A percentile compares a stretch with the other conserved stretches of the same genome.
Conservation (phyloP, 2,888 invertebrate genomes). For the Hyposoter dolosus region DNA sequence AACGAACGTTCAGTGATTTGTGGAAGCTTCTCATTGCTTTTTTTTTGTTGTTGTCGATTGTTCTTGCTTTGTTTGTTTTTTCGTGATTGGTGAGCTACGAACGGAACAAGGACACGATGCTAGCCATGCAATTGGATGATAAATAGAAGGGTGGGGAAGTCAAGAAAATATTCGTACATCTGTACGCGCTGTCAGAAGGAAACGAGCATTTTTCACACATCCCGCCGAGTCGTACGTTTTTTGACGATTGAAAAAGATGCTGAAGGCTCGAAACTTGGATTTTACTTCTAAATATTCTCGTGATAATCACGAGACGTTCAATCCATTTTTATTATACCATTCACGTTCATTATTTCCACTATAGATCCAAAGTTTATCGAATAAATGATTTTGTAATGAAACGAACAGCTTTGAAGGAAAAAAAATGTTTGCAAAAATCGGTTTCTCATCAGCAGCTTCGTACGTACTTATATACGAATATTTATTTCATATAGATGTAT, state of each 20-base stretch:
- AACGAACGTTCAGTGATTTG: constrained; percentile 50
- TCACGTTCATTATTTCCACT: no score
- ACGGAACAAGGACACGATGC: constrained; percentile 76
- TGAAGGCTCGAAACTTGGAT: not conserved
- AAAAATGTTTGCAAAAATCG: not conserved
- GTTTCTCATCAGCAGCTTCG: not conserved
- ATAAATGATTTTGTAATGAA: not conserved
- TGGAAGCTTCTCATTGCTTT: constrained; percentile 23
- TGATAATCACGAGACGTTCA: no score
- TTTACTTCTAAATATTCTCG: no score
- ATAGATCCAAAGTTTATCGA: not conserved
- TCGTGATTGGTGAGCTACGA: constrained; percentile 66
- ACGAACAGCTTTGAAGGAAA: not conserved
- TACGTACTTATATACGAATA: constrained; percentile 12
- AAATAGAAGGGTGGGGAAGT: constrained; percentile 28
- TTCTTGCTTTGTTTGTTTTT: constrained; percentile 35
- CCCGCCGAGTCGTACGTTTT: not conserved
- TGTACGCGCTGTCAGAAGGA: not conserved
- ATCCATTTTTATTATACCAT: no score
- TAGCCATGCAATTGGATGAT: constrained; percentile 76
- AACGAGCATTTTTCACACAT: not conserved
- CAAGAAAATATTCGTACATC: not conserved
- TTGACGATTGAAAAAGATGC: not conserved
- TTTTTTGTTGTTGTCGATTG: constrained; percentile 1
- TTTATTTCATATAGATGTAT: constrained; percentile 10